Evolutionary conservation across 1,140 invertebrate species (phyloP).

Genomic region (Lordiphosa stackelbergi): DNA sequence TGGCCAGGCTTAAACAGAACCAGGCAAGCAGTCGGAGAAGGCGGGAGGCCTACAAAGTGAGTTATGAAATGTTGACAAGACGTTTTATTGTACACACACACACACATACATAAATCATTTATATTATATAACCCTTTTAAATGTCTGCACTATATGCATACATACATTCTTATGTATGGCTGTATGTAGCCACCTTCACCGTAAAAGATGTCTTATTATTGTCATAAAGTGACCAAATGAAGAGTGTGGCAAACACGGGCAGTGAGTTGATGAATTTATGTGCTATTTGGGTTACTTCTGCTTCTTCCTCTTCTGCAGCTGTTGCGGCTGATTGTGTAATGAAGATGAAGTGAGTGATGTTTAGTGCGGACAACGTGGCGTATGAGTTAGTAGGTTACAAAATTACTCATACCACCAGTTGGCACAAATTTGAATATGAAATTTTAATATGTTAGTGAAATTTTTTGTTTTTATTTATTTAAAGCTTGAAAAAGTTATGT

Average conservation of each 20-base stretch:
- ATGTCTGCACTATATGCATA: slow-evolving; percentile 32
- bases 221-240: slow-evolving; percentile 57
- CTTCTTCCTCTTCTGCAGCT: slow-evolving; percentile 4
- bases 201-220: slow-evolving; percentile 65
- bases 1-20: slow-evolving; percentile 60
- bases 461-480: no score
- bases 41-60: slow-evolving; percentile 53
- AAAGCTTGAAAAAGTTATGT: no score
- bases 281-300: slow-evolving; percentile 7
- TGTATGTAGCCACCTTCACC: slow-evolving; percentile 27
- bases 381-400: slow-evolving; percentile 3
- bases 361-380: slow-evolving; percentile 5
- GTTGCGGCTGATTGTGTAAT: slow-evolving; percentile 9
- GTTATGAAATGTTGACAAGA: slow-evolving; percentile 75
- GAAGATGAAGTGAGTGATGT: slow-evolving; percentile 14
- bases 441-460: no score
- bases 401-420: slow-evolving; percentile 5
- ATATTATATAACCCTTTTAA: slow-evolving; percentile 11
- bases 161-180: slow-evolving; percentile 4
- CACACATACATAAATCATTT: slow-evolving; percentile 33
- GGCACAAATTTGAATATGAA: neutral
- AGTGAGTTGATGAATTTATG: slow-evolving; percentile 10
- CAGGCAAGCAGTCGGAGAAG: neutral
- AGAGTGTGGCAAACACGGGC: slow-evolving; percentile 15
- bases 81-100: slow-evolving; percentile 60